Evolutionary conservation across 2,888 invertebrate genomes (phyloP).

Genomic region (Tenthredo notha): DNA sequence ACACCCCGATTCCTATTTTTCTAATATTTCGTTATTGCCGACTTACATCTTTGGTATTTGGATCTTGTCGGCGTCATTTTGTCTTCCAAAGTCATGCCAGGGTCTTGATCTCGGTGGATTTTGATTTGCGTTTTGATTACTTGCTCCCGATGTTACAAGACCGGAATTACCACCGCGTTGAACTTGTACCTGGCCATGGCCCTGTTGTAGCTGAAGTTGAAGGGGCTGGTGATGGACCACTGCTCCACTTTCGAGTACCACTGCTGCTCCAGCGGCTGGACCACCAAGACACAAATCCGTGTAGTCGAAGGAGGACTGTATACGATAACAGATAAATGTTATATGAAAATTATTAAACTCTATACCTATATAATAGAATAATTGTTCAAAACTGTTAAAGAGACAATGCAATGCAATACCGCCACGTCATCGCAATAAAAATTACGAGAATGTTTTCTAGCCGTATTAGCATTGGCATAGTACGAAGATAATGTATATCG

Average conservation of each 20-base stretch:
- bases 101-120: conserved; percentile 87
- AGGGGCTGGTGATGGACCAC: conserved; percentile 80
- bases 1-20: neutral
- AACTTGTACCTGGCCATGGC: conserved; percentile 81
- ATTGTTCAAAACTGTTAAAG: neutral
- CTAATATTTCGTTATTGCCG: neutral
- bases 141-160: conserved; percentile 71
- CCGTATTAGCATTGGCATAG: neutral
- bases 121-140: conserved; percentile 73
- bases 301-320: conserved; percentile 92
- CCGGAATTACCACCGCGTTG: conserved; percentile 76
- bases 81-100: conserved; percentile 96
- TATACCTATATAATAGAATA: neutral
- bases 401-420: neutral
- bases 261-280: conserved; percentile 78
- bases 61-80: conserved; percentile 97
- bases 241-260: conserved; percentile 78
- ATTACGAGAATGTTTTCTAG: neutral
- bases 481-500: neutral
- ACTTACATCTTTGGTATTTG: conserved; percentile 99
- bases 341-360: neutral
- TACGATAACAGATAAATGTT: conserved; percentile 15
- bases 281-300: conserved; percentile 90
- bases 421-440: neutral
- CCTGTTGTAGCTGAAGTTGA: conserved; percentile 78